Evolutionary conservation across 1,140 invertebrate genomes (phyloP).

Genomic region (Bombyx mandarina): DNA sequence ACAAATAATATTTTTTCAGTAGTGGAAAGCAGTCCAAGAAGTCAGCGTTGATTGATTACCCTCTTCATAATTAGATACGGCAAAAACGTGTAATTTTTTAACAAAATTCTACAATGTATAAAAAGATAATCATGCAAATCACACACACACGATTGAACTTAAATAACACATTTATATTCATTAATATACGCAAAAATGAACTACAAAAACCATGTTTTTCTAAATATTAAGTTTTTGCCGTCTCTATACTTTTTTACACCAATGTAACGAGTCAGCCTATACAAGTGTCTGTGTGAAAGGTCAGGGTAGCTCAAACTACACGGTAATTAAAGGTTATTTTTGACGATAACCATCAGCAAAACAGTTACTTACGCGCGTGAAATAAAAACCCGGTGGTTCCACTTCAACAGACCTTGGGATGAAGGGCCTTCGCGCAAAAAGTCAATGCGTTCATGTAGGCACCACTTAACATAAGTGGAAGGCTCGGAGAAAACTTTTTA

Average conservation of each 20-base stretch:
- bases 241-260: conserved; percentile 36
- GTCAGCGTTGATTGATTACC: no score
- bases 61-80: no score
- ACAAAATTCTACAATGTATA: no score
- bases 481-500: conserved; percentile 10
- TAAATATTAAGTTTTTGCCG: neutral
- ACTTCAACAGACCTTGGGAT: conserved; percentile 39
- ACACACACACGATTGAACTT: no score
- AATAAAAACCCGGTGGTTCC: conserved; percentile 53
- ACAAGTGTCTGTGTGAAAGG: conserved; percentile 53
- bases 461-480: conserved; percentile 21
- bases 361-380: conserved; percentile 56
- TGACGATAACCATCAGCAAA: conserved; percentile 66
- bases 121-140: no score
- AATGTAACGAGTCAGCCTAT: conserved; percentile 29
- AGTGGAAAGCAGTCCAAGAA: neutral
- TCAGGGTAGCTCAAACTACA: conserved; percentile 63
- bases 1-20: no score
- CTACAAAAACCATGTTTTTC: neutral
- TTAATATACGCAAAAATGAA: no score
- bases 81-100: no score
- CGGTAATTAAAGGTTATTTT: conserved; percentile 70
- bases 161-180: no score
- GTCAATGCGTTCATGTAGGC: conserved; percentile 31
- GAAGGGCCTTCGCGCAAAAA: conserved; percentile 42